Conservation (phyloP, 2,113 vertebrate species). For the Paracanthobrama guichenoti region DNA sequence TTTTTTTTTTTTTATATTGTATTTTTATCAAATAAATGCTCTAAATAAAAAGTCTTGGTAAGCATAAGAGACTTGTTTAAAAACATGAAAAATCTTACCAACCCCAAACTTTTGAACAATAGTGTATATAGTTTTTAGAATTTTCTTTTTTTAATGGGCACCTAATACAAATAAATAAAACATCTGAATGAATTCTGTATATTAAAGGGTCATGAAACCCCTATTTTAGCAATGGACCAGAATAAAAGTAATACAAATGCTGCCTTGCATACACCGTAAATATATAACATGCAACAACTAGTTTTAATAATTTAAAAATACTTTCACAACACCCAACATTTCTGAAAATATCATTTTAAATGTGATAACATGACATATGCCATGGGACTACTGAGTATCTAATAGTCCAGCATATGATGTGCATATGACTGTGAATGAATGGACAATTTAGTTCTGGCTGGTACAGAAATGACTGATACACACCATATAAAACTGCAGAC, state of each 20-base stretch:
- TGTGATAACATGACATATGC: not conserved
- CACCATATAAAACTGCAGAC: constrained; percentile 99
- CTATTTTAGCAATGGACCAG: not conserved
- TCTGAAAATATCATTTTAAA: not conserved
- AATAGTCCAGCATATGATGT: not conserved
- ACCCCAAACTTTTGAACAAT: not conserved
- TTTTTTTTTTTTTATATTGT: not conserved
- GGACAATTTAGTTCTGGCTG: constrained; percentile 27
- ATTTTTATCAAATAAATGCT: not conserved
- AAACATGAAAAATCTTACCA: not conserved
- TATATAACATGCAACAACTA: not conserved
- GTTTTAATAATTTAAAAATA: not conserved
- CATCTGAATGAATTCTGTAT: not conserved
- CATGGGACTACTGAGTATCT: not conserved
- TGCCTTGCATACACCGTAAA: not conserved
- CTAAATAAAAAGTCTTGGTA: not conserved
- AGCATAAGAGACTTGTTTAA: not conserved
- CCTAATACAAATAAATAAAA: not conserved
- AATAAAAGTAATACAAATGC: not conserved
- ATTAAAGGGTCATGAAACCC: not conserved
- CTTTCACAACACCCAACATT: not conserved
- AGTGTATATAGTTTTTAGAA: not conserved
- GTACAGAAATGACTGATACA: constrained; percentile 78
- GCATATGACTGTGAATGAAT: constrained; percentile 1
- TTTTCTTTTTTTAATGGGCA: not conserved